A percentile compares a stretch with the other conserved stretches of the same genome.
Evolutionary conservation across 2,888 invertebrate species (phyloP).

Genomic region (Harpagoxenus sublaevis): DNA sequence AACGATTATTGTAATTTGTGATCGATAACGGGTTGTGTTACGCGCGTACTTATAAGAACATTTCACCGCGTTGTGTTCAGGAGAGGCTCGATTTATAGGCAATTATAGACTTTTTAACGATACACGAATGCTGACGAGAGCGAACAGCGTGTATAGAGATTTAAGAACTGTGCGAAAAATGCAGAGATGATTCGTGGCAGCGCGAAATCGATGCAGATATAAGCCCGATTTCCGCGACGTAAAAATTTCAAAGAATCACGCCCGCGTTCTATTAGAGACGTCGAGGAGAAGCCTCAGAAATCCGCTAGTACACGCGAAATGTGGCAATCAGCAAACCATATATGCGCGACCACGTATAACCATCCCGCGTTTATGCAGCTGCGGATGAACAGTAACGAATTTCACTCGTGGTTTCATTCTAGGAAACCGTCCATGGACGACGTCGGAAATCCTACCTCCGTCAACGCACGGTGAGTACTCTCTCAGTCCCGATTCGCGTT

Average conservation of each 20-base stretch:
- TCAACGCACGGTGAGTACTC: slow-evolving; percentile 94
- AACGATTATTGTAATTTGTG: slow-evolving; percentile 14
- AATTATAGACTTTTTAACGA: not conserved
- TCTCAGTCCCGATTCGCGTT: slow-evolving; percentile 51
- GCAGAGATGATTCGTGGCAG: not conserved
- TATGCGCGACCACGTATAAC: slow-evolving; percentile 80
- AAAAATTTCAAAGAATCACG: not conserved
- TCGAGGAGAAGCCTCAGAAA: slow-evolving; percentile 13
- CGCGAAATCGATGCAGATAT: not conserved
- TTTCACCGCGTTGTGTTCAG: not conserved
- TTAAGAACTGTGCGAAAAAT: not conserved
- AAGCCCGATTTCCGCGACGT: not conserved
- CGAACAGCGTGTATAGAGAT: not conserved
- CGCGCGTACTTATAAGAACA: not conserved
- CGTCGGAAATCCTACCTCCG: slow-evolving; percentile 93
- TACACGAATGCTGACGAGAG: not conserved
- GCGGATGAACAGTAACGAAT: slow-evolving; percentile 84
- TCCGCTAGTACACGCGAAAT: slow-evolving; percentile 78
- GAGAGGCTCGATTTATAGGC: not conserved
- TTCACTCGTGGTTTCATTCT: slow-evolving; percentile 88
- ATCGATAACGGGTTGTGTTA: not conserved
- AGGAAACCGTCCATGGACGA: slow-evolving; percentile 96
- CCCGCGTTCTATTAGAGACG: not conserved
- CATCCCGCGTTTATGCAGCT: slow-evolving; percentile 84
- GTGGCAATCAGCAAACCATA: slow-evolving; percentile 82